phyloP scores from a whole-genome alignment of 1,140 invertebrate genomes.

The fruit fly (Drosophila melanogaster) region DNA sequence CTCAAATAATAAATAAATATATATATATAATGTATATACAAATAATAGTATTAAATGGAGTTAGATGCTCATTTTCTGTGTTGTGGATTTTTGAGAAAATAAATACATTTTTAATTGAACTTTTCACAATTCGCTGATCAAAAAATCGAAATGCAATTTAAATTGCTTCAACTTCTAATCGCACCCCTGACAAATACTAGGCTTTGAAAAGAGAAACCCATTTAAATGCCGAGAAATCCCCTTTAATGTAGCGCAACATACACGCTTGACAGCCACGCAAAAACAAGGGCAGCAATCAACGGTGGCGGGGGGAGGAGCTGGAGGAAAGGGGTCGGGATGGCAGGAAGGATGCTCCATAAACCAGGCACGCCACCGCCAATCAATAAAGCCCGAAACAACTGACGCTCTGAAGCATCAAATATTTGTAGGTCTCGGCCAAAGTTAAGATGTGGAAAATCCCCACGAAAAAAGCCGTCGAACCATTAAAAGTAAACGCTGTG shows the following conservation, averaged over 20 bases:
- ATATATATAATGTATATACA: no score
- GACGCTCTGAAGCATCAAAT: constrained; percentile 72
- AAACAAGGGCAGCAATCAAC: constrained; percentile 43
- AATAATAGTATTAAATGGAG: no score
- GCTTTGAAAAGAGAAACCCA: constrained; percentile 27
- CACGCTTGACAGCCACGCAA: constrained; percentile 50
- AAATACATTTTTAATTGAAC: neutral
- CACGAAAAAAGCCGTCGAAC: constrained; percentile 51
- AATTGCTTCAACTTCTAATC: constrained; percentile 1
- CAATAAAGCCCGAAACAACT: constrained; percentile 68
- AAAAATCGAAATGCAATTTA: constrained; percentile 15
- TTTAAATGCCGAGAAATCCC: constrained; percentile 69
- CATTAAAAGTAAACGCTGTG: constrained; percentile 81
- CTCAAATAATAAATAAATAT: no score
- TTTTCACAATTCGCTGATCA: neutral
- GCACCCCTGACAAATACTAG: neutral
- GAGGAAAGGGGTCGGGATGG: neutral
- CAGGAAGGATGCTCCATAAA: constrained; percentile 53
- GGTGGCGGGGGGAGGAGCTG: neutral
- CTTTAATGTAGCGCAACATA: constrained; percentile 58
- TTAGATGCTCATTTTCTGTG: neutral
- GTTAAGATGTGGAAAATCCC: constrained; percentile 82
- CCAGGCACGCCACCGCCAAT: constrained; percentile 70
- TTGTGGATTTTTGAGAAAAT: no score
- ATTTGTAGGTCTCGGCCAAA: constrained; percentile 77